A percentile compares a stretch with the other conserved stretches of the same genome.
Conservation (phyloP, 2,113 vertebrate genomes). For the Tyto alba region DNA sequence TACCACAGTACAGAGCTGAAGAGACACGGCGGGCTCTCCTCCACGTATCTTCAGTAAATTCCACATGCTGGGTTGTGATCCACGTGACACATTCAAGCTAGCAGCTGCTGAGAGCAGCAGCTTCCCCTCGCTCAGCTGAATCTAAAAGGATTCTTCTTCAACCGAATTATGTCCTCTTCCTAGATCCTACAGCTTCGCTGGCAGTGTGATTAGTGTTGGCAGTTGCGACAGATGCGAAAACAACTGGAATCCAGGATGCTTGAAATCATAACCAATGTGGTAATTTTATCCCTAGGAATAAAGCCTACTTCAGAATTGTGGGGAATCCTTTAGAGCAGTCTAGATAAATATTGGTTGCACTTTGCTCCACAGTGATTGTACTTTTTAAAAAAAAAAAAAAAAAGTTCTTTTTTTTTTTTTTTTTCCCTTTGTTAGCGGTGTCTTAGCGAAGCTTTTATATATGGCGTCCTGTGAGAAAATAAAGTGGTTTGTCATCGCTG, state of each 20-base stretch:
- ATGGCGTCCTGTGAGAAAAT: slow-evolving; percentile 94
- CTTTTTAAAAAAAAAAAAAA: slow-evolving; percentile 28
- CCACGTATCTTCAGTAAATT: slow-evolving; percentile 37
- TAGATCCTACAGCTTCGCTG: neutral
- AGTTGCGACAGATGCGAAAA: neutral
- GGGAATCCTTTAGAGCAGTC: slow-evolving; percentile 59
- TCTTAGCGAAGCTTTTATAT: slow-evolving; percentile 69
- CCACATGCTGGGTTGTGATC: slow-evolving; percentile 24
- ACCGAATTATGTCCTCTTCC: neutral
- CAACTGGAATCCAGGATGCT: slow-evolving; percentile 25
- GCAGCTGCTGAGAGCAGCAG: slow-evolving; percentile 24
- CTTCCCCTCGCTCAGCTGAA: neutral
- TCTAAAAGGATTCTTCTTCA: slow-evolving; percentile 13
- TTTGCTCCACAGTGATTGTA: slow-evolving; percentile 82
- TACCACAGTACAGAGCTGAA: slow-evolving; percentile 74
- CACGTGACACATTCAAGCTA: slow-evolving; percentile 51
- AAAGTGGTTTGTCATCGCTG: slow-evolving; percentile 92
- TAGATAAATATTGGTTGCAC: slow-evolving; percentile 71
- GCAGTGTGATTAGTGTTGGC: neutral
- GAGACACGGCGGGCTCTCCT: slow-evolving; percentile 61
- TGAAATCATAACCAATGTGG: neutral
- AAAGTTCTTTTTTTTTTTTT: neutral
- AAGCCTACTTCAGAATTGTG: neutral
- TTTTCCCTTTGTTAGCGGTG: neutral
- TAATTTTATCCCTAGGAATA: slow-evolving; percentile 2